Conservation (phyloP, 2,888 invertebrate genomes). For the Caenorhabditis afra region DNA sequence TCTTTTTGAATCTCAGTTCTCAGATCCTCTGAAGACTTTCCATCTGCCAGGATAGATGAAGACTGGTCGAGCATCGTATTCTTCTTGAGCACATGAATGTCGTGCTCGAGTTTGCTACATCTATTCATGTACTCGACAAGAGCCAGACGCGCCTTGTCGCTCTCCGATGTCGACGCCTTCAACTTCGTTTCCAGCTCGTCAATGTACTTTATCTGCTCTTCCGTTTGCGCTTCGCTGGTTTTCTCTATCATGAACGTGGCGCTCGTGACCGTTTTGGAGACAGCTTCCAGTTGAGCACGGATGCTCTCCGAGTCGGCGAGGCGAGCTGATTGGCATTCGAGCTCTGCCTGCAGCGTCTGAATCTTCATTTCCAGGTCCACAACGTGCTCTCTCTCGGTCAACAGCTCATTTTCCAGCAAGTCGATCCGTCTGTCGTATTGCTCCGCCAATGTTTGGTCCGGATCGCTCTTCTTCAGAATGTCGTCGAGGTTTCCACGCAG, state of each 20-base stretch:
- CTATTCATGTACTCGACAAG: slow-evolving; percentile 56
- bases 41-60: slow-evolving; percentile 24
- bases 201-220: slow-evolving; percentile 49
- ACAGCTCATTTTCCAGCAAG: slow-evolving; percentile 34
- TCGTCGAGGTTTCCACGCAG: slow-evolving; percentile 51
- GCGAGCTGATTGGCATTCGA: slow-evolving; percentile 38
- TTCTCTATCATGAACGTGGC: slow-evolving; percentile 50
- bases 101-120: slow-evolving; percentile 48
- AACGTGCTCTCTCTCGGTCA: slow-evolving; percentile 13
- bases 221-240: slow-evolving; percentile 33
- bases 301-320: slow-evolving; percentile 35
- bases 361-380: slow-evolving; percentile 18
- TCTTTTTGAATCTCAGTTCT: slow-evolving; percentile 27
- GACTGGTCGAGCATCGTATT: slow-evolving; percentile 44
- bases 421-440: slow-evolving; percentile 33
- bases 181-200: slow-evolving; percentile 49
- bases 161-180: slow-evolving; percentile 13
- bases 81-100: slow-evolving; percentile 35
- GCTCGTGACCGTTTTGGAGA: too few relatives aligned
- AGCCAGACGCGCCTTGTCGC: slow-evolving; percentile 22
- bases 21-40: slow-evolving; percentile 45
- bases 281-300: slow-evolving; percentile 35
- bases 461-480: slow-evolving; percentile 50
- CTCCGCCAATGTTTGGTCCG: slow-evolving; percentile 45
- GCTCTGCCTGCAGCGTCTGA: slow-evolving; percentile 12